Evolutionary conservation across 2,797 vertebrate genomes (phyloP).

Genomic region (Halcyon leucocephala): DNA sequence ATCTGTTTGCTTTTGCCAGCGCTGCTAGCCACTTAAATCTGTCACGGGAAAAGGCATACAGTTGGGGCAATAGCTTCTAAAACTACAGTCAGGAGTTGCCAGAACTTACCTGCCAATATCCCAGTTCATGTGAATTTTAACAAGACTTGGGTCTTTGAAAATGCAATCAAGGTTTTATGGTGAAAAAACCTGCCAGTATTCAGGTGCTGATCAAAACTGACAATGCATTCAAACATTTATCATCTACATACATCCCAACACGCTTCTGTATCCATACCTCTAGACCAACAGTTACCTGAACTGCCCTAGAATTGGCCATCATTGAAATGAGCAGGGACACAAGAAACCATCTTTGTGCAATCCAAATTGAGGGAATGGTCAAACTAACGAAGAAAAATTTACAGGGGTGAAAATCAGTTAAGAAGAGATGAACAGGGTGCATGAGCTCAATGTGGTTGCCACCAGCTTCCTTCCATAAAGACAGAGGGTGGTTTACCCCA

Average conservation of each 20-base stretch:
- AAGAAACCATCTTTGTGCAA: neutral
- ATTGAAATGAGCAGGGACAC: neutral
- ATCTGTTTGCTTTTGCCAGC: neutral
- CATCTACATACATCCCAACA: neutral
- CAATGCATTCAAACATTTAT: neutral
- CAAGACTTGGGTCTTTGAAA: neutral
- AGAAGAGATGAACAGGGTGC: neutral
- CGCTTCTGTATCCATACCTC: neutral
- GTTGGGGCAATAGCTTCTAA: neutral
- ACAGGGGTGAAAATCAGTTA: neutral
- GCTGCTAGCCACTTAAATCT: neutral
- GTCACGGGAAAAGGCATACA: neutral
- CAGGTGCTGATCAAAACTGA: neutral
- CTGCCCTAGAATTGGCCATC: neutral
- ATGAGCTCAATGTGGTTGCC: fast-evolving
- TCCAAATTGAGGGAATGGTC: neutral
- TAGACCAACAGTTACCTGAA: neutral
- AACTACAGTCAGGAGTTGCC: neutral
- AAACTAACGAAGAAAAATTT: neutral
- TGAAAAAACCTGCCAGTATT: neutral
- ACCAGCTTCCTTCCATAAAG: neutral
- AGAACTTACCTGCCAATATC: neutral
- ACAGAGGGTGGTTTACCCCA: too few species aligned
- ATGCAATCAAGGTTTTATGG: neutral
- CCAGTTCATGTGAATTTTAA: neutral